Conservation (phyloP, 2,888 invertebrate species). For the Rhyacophila evoluta region DNA sequence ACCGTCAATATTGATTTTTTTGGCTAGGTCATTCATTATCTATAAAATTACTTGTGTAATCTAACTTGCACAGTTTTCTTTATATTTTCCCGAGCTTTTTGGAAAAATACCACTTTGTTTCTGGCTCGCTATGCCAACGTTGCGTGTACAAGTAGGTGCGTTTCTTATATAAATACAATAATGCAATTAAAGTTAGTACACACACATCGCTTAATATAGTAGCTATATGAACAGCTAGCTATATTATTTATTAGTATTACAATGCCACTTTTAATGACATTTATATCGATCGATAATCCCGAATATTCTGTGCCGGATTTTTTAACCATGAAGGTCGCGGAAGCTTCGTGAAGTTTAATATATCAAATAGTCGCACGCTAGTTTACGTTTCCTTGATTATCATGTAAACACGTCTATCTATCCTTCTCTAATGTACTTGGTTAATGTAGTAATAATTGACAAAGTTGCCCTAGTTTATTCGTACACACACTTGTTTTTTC, state of each 20-base stretch:
- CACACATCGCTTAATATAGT: not conserved
- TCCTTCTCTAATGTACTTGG: not conserved
- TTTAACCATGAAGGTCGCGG: not conserved
- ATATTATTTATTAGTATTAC: not conserved
- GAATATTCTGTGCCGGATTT: not conserved
- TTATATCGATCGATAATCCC: constrained; percentile 13
- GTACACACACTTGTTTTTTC: too few species aligned
- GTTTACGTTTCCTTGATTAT: not conserved
- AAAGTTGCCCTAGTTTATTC: not conserved
- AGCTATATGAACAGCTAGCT: not conserved
- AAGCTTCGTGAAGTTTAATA: not conserved
- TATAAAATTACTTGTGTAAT: too few species aligned
- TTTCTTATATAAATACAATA: not conserved
- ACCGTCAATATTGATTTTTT: too few species aligned
- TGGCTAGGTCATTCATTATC: too few species aligned
- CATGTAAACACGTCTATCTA: not conserved
- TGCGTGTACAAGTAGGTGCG: not conserved
- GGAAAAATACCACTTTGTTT: not conserved
- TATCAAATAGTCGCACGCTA: not conserved
- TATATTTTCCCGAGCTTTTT: too few species aligned
- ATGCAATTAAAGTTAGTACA: not conserved
- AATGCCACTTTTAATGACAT: not conserved
- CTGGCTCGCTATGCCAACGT: not conserved
- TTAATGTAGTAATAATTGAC: not conserved
- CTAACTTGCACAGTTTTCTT: too few species aligned